Evolutionary conservation across 2,888 invertebrate genomes (phyloP), one percentile per base, ranked within the genome.

Genomic region (Rhodophaea formosa): DNA sequence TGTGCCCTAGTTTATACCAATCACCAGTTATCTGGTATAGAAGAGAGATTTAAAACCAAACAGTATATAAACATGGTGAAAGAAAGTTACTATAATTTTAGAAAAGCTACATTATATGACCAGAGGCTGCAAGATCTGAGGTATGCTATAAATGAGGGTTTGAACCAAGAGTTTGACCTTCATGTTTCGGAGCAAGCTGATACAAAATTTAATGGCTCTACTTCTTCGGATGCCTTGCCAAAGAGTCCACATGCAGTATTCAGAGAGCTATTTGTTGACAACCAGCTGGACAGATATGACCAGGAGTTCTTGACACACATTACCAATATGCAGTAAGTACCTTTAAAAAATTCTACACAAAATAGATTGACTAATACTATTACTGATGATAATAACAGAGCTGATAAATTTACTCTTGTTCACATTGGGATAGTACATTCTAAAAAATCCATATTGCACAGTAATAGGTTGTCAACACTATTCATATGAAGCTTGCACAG

Each of bases 11-110:
- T 91, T 56, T 91, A 82, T 62, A 86, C 86, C 30, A 80, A 79
- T 56, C 80, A 88, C 58, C 69, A 80, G 69, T 71, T 89, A 51
- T 61, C 85, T 43, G 77, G 75, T 54, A 46, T 86, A 44, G 82
- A 88, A 62, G 74, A 87, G 44, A 81, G 70, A 63, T 75, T 87
- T 32, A 85, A 80, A 67, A 85, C 81, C 1, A 86, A 86, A 70
- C 74, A 84, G 57, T 80, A 77, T 58, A 75, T 88, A 62, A 80
- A 88, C 59, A 80, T 77, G 72, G 80, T 91, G 8, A 91, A 88
- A 61, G 86, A 91, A 52, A 92, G 92, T 63, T 92, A 91, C 68
- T 88, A 88, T 65, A 90, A 88, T 71, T 92, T 92, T 76, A 78
- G 85, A 62, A 90, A 84, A 63, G 84, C 88, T 15, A 91, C 91